Evolutionary conservation across 2,888 invertebrate species (phyloP).

Genomic region (Mimachlamys varia): DNA sequence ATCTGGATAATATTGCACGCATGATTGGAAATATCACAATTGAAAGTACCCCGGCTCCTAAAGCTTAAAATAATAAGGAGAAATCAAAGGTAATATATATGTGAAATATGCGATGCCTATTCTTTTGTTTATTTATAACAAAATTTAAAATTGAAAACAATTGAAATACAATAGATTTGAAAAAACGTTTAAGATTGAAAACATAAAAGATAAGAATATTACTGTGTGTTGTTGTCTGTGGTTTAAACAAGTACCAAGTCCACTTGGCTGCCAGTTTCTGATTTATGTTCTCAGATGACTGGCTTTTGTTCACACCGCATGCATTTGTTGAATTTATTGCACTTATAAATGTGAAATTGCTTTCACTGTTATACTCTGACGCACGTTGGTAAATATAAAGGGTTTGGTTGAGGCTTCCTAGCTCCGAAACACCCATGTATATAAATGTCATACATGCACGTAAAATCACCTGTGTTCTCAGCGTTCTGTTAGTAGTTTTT

Average conservation of each 20-base stretch:
- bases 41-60: conserved; percentile 7
- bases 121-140: not conserved
- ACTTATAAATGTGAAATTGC: not conserved
- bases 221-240: no score
- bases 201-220: no score
- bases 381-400: not conserved
- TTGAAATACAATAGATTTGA: no score
- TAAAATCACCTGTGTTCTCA: not conserved
- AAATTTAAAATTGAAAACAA: no score
- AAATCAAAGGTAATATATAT: no score
- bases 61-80: no score
- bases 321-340: not conserved
- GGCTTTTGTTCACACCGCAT: conserved; percentile 7
- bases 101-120: no score
- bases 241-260: conserved; percentile 2
- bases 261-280: not conserved
- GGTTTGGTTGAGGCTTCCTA: not conserved
- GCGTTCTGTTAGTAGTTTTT: not conserved
- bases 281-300: not conserved
- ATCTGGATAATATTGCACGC: conserved; percentile 12
- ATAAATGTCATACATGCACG: not conserved
- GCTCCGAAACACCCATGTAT: not conserved
- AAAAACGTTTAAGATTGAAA: no score
- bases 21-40: not conserved
- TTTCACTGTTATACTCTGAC: not conserved